Percentiles rank a stretch among this genome's conserved stretches.
phyloP scores from a whole-genome alignment of 2,113 vertebrate species.

The Entelurus aequoreus region DNA sequence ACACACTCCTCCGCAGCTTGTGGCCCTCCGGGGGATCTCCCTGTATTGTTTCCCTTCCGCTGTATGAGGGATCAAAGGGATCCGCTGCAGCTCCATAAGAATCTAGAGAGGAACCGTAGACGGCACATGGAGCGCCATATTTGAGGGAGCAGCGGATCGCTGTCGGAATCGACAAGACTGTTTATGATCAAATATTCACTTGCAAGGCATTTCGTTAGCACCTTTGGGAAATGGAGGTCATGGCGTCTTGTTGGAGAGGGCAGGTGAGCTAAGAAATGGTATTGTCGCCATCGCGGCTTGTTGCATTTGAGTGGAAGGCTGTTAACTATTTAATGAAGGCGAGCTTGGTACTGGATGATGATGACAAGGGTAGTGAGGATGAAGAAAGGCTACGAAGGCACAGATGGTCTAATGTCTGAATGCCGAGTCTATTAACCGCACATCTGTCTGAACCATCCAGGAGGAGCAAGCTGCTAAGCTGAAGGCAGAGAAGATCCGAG shows the following conservation, averaged over 20 bases:
- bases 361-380: constrained; percentile 2
- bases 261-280: constrained; percentile 57
- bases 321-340: constrained; percentile 34
- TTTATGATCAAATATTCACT: constrained; percentile 4
- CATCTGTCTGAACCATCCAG: constrained; percentile 64
- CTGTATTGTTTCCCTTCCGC: constrained; percentile 42
- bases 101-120: constrained; percentile 34
- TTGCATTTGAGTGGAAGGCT: constrained; percentile 16
- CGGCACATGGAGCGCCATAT: constrained; percentile 31
- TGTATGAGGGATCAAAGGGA: constrained; percentile 50
- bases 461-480: constrained; percentile 96
- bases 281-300: constrained; percentile 8
- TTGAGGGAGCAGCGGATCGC: constrained; percentile 10
- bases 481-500: constrained; percentile 96
- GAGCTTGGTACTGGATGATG: constrained; percentile 11
- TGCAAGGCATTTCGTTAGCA: not conserved
- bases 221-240: constrained; percentile 61
- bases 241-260: constrained; percentile 73
- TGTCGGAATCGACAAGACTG: constrained; percentile 7
- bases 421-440: constrained; percentile 40
- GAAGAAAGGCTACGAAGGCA: constrained; percentile 26
- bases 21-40: constrained; percentile 42
- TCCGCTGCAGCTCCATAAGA: constrained; percentile 25
- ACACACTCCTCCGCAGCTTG: constrained; percentile 35
- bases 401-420: not conserved